Percentiles rank a stretch among this genome's conserved stretches.
These are phyloP conservation scores for Cyaniris semiargus DNA, from an alignment of 2,888 invertebrate species.

Conservation along the genomic window DNA sequence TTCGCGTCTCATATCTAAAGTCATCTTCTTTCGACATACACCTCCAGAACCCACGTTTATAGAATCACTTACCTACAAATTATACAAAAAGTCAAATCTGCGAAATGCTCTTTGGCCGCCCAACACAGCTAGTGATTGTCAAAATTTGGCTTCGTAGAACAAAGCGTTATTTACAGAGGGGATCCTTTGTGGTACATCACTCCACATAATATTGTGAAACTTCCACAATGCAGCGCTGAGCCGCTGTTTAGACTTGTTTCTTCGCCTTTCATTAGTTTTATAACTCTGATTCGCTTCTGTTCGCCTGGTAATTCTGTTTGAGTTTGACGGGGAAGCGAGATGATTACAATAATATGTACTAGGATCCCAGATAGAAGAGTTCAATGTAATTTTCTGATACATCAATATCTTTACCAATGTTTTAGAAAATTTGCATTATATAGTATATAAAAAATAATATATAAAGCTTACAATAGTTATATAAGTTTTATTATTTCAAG, in stretches of 20 bases:
- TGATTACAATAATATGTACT: conserved; percentile 7
- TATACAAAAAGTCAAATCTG: conserved; percentile 29
- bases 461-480: no score
- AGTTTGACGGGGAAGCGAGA: conserved; percentile 5
- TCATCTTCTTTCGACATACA: no score
- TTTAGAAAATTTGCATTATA: no score
- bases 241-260: conserved; percentile 55
- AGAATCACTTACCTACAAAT: neutral
- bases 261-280: conserved; percentile 55
- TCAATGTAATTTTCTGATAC: neutral
- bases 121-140: conserved; percentile 77
- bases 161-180: conserved; percentile 80
- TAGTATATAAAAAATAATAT: no score
- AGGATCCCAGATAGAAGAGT: neutral
- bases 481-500: no score
- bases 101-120: conserved; percentile 53
- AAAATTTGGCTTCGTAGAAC: conserved; percentile 82
- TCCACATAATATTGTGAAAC: conserved; percentile 80
- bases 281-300: conserved; percentile 41
- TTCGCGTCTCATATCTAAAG: no score
- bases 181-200: conserved; percentile 79
- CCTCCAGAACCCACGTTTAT: no score
- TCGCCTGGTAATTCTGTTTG: conserved; percentile 32
- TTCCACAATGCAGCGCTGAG: conserved; percentile 75
- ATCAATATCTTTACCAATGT: no score